Conservation (phyloP, 2,888 invertebrate species). For the Sarcophaga carnaria region DNA sequence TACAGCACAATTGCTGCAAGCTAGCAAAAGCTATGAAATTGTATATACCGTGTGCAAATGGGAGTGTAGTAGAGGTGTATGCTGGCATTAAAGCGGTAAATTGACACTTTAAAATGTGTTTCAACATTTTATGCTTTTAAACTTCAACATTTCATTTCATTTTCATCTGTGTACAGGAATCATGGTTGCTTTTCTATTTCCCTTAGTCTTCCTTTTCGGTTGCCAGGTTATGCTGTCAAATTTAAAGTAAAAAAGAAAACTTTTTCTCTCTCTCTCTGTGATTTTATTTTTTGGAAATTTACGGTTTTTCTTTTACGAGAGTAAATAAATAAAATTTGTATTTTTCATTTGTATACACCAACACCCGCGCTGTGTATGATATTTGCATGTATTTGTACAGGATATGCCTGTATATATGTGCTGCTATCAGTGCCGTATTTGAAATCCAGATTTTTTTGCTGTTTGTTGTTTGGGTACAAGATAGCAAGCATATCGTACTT, state of each 20-base stretch:
- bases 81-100: slow-evolving; percentile 74
- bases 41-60: too few relatives aligned
- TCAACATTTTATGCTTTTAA: slow-evolving; percentile 32
- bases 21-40: background rate
- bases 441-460: slow-evolving; percentile 69
- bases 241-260: background rate
- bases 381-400: background rate
- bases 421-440: background rate
- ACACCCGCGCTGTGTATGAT: background rate
- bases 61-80: slow-evolving; percentile 40
- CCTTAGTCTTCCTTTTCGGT: background rate
- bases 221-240: background rate
- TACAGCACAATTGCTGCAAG: background rate
- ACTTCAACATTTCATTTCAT: background rate
- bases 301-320: background rate
- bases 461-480: slow-evolving; percentile 63
- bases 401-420: background rate
- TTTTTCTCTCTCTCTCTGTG: too few relatives aligned
- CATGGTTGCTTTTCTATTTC: background rate
- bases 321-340: slow-evolving; percentile 29
- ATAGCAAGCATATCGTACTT: background rate
- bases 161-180: background rate
- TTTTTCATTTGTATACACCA: background rate
- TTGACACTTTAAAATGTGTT: slow-evolving; percentile 79
- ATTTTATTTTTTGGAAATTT: background rate